phyloP scores from a whole-genome alignment of 2,797 vertebrate species.

The Psittacula echo region DNA sequence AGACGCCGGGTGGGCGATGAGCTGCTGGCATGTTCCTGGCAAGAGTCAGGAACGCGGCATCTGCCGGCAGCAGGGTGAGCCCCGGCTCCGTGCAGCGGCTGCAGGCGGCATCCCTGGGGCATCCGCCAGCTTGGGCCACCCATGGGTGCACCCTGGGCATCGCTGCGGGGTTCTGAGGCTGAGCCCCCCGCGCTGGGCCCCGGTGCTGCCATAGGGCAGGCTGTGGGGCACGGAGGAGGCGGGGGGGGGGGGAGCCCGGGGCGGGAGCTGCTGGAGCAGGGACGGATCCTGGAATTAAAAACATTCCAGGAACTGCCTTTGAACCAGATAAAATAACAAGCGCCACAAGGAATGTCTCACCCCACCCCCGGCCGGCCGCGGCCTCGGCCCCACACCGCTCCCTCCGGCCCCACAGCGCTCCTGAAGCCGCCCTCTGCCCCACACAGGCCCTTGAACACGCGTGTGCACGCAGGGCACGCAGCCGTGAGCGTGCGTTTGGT shows the following conservation, averaged over 20 bases:
- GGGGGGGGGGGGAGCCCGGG: background rate
- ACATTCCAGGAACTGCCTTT: constrained; percentile 69
- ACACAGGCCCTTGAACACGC: background rate
- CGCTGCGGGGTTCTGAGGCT: background rate
- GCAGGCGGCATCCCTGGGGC: background rate
- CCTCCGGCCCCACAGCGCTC: background rate
- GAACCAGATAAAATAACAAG: constrained; percentile 66
- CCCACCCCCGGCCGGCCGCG: background rate
- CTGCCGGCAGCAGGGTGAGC: background rate
- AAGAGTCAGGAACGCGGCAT: constrained; percentile 14
- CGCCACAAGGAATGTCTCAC: constrained; percentile 47
- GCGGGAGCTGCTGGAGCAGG: constrained; percentile 16
- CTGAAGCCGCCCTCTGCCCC: background rate
- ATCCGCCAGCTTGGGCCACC: background rate
- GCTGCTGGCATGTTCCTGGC: constrained; percentile 32
- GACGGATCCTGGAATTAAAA: constrained; percentile 65
- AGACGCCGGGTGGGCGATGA: constrained; percentile 59
- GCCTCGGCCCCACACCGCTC: background rate
- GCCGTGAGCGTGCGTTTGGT: rapidly evolving
- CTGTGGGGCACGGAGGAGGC: background rate
- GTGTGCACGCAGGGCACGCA: background rate
- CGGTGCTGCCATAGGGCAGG: background rate
- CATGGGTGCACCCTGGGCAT: background rate
- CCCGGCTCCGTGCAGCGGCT: background rate
- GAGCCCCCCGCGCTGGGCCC: rapidly evolving